Conservation (phyloP, 1,140 invertebrate species). For the Oreohelix idahoensis region DNA sequence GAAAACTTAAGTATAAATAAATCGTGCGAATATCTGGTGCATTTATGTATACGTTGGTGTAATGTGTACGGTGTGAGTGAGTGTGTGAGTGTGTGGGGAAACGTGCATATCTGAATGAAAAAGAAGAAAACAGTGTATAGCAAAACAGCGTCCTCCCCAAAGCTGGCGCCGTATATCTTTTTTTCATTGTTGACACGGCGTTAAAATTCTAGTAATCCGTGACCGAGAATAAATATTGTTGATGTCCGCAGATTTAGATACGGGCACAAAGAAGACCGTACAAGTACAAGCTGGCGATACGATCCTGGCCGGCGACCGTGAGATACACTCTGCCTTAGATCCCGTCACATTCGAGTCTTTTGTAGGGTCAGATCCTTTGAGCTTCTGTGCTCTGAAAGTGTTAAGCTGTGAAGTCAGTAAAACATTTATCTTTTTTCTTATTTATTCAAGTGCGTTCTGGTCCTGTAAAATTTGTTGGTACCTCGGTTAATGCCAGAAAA, state of each 20-base stretch:
- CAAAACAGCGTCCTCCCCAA: conserved; percentile 1
- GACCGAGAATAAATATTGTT: conserved; percentile 7
- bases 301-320: conserved; percentile 8
- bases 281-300: conserved; percentile 1
- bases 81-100: not conserved
- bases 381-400: not conserved
- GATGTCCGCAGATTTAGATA: not conserved
- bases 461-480: too few species aligned
- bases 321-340: not conserved
- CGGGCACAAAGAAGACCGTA: not conserved
- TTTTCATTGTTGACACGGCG: conserved; percentile 2
- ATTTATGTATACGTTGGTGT: not conserved
- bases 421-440: not conserved
- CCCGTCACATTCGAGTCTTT: not conserved
- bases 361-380: conserved; percentile 2
- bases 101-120: not conserved
- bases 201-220: conserved; percentile 7
- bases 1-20: not conserved
- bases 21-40: not conserved
- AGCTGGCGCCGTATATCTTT: not conserved
- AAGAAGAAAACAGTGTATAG: not conserved
- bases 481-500: too few species aligned
- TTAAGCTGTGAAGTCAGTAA: not conserved
- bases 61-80: too few species aligned
- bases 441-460: not conserved